Conservation (phyloP, 2,888 invertebrate genomes). For the Lycophotia porphyrea region DNA sequence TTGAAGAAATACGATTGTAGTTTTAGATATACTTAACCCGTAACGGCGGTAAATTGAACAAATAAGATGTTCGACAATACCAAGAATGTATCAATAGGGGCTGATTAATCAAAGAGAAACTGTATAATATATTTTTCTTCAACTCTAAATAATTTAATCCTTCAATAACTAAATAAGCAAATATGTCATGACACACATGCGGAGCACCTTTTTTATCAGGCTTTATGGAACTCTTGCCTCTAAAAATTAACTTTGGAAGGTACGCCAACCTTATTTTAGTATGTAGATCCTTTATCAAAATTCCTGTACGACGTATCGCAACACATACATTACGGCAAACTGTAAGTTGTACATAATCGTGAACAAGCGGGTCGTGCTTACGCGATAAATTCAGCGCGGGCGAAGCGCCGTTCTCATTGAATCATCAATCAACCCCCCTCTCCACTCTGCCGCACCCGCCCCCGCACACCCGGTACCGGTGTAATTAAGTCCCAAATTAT, state of each 20-base stretch:
- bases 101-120: not conserved
- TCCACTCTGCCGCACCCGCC: conserved; percentile 31
- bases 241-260: not conserved
- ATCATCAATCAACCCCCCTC: conserved; percentile 76
- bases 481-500: conserved; percentile 80
- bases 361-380: conserved; percentile 63
- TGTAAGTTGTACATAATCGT: conserved; percentile 62
- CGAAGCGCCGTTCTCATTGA: conserved; percentile 70
- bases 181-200: not conserved
- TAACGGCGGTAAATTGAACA: not conserved
- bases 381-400: conserved; percentile 70
- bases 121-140: not conserved
- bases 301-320: conserved; percentile 38
- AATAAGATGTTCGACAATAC: not conserved
- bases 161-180: not conserved
- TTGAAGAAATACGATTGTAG: not conserved
- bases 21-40: not conserved
- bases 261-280: not conserved
- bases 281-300: conserved; percentile 30
- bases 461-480: conserved; percentile 60
- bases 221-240: no score
- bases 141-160: not conserved
- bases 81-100: not conserved
- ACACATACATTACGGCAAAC: conserved; percentile 47
- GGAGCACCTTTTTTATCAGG: not conserved